Base-by-base conservation (phyloP, 2,888 invertebrate genomes). In the Stictocephala bisonia region DNA sequence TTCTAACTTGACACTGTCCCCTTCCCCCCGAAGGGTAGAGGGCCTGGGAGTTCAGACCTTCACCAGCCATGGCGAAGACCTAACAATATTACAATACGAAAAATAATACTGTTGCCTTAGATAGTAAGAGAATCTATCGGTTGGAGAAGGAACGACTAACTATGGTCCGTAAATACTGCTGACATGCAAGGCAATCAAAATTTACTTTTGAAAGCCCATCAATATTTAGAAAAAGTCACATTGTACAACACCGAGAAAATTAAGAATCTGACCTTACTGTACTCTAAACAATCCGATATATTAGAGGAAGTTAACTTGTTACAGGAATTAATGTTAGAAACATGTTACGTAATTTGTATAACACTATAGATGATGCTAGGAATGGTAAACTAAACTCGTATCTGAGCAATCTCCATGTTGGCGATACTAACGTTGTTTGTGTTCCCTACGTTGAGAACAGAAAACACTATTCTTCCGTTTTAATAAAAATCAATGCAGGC, bases 111-210 rank as follows among this genome's bases (percentile, higher is more conserved):
- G 26, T 53, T 13, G 20, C 24, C 1, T 15, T 53, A n/a, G 53
- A 53, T n/a, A 53, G 26, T n/a, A n/a, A n/a, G n/a, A n/a, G n/a
- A n/a, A n/a, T n/a, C 53, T 48, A 48, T 48, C 48, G 22, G 11
- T 22, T 48, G 13, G 48, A 18, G 13, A 48, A 48, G 48, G 48
- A 48, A 22, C 3, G 22, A 18, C 13, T 48, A 11, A 48, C 48
- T 18, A 48, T 18, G 2, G 22, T 48, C 20, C 48, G 22, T 26
- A 53, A 26, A 24, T 26, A 26, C 53, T 2, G 6, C 26, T 1
- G 53, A 53, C 9, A 53, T 53, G 53, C 22, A 53, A 53, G n/a
- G 24, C n/a, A 53, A 53, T 2, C 24, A 53, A 53, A 27, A 53
- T n/a, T 3, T 53, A 26, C 24, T 53, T 13, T 3, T 6, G 13